A percentile compares a stretch with the other conserved stretches of the same genome.
Conservation (phyloP, 1,140 invertebrate species). For the Drosophila truncata region DNA sequence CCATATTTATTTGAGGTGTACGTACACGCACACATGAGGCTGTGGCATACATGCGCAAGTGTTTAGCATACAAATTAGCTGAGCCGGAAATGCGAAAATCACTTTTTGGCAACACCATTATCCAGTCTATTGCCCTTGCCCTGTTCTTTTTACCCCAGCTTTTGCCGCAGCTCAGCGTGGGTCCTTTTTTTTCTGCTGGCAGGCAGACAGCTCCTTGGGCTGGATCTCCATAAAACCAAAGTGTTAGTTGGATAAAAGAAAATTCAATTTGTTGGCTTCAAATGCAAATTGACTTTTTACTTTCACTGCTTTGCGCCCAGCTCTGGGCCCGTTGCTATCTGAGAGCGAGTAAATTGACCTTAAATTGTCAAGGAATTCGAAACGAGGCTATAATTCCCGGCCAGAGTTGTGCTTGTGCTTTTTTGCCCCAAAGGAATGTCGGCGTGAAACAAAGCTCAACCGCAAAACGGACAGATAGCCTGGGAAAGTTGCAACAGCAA, state of each 20-base stretch:
- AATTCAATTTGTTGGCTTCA: constrained; percentile 67
- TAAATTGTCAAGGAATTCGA: constrained; percentile 51
- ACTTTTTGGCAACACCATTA: constrained; percentile 75
- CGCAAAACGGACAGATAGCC: constrained; percentile 29
- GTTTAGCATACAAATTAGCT: constrained; percentile 82
- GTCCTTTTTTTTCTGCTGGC: constrained; percentile 35
- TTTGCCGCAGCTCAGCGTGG: constrained; percentile 36
- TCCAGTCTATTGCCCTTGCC: constrained; percentile 66
- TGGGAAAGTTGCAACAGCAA: constrained; percentile 5
- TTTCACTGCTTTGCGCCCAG: constrained; percentile 20
- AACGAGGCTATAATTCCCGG: constrained; percentile 42
- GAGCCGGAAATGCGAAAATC: constrained; percentile 77
- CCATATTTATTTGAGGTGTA: constrained; percentile 15
- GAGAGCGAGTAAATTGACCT: constrained; percentile 40
- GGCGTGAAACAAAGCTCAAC: constrained; percentile 11
- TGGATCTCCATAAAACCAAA: constrained; percentile 62
- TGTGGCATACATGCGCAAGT: constrained; percentile 45
- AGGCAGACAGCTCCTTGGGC: constrained; percentile 16
- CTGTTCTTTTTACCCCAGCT: constrained; percentile 18
- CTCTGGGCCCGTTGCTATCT: constrained; percentile 22
- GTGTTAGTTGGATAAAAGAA: constrained; percentile 68
- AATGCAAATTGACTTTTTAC: constrained; percentile 64
- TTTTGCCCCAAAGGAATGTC: background rate
- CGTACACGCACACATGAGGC: constrained; percentile 29
- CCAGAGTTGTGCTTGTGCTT: constrained; percentile 6